Conservation (phyloP, 2,888 invertebrate species). For the Ceraclea dissimilis region DNA sequence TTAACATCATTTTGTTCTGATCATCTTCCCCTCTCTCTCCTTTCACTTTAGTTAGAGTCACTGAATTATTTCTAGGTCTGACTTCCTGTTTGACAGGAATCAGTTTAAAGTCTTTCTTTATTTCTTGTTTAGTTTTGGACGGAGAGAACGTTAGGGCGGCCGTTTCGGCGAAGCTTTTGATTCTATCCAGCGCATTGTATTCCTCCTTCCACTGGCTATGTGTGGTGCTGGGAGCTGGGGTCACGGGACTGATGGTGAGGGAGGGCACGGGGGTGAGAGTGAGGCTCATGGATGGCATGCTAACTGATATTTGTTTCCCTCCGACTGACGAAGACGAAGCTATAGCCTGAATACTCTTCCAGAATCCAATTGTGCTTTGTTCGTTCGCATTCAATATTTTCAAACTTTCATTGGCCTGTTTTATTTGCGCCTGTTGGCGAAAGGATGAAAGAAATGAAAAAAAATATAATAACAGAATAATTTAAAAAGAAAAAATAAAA, state of each 20-base stretch:
- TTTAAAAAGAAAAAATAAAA: neutral
- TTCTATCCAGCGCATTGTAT: constrained; percentile 47
- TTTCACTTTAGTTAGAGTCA: constrained; percentile 18
- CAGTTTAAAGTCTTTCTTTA: constrained; percentile 35
- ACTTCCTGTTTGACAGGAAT: constrained; percentile 32
- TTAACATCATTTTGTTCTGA: constrained; percentile 9
- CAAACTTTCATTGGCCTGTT: constrained; percentile 8
- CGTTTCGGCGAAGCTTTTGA: constrained; percentile 47
- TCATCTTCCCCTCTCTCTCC: constrained; percentile 7
- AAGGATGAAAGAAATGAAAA: constrained; percentile 1
- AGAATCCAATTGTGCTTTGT: constrained; percentile 17
- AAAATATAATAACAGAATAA: neutral
- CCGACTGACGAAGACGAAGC: constrained; percentile 14
- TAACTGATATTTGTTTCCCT: constrained; percentile 21
- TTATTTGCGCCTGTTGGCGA: constrained; percentile 11
- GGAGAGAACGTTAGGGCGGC: constrained; percentile 39
- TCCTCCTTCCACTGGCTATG: constrained; percentile 35
- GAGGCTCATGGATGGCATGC: constrained; percentile 44
- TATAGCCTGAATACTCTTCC: constrained; percentile 21
- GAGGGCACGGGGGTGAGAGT: constrained; percentile 43
- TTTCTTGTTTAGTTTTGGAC: constrained; percentile 36
- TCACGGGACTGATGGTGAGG: constrained; percentile 35
- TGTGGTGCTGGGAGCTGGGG: constrained; percentile 29
- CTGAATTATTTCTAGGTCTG: constrained; percentile 15
- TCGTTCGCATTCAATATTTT: constrained; percentile 15